Conservation (phyloP, 2,113 vertebrate species). For the Rostratula benghalensis region DNA sequence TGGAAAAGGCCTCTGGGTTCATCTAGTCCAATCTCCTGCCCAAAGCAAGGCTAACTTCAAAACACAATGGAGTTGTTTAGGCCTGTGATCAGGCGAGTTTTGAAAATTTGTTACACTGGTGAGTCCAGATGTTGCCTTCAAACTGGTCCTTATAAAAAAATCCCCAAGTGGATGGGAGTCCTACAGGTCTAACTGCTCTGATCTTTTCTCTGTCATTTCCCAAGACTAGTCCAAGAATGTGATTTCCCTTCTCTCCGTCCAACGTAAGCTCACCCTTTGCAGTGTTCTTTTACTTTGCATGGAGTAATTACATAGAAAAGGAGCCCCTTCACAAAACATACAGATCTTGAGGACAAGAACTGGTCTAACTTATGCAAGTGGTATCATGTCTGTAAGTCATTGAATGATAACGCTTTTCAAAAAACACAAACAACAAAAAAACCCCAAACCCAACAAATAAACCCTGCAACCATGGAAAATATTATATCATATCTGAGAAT, state of each 20-base stretch:
- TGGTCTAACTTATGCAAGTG: not conserved
- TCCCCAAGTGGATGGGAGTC: not conserved
- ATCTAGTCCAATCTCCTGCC: not conserved
- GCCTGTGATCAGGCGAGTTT: not conserved
- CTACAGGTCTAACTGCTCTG: not conserved
- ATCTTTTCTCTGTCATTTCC: not conserved
- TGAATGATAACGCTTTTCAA: not conserved
- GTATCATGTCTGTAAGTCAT: not conserved
- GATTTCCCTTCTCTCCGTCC: not conserved
- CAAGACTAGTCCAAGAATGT: not conserved
- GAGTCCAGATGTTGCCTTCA: not conserved
- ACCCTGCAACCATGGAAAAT: not conserved
- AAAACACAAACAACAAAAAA: not conserved
- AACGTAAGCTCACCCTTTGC: not conserved
- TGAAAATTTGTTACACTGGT: not conserved
- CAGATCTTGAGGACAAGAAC: not conserved
- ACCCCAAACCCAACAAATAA: not conserved
- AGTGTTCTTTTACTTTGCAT: not conserved
- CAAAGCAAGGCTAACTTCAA: not conserved
- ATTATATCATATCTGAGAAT: not conserved
- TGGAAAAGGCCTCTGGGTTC: not conserved
- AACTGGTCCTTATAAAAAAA: not conserved
- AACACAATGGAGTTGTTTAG: not conserved
- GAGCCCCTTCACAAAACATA: not conserved
- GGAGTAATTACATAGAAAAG: not conserved